Evolutionary conservation across 1,140 invertebrate species (phyloP).

Genomic region (Acromyrmex charruanus): DNA sequence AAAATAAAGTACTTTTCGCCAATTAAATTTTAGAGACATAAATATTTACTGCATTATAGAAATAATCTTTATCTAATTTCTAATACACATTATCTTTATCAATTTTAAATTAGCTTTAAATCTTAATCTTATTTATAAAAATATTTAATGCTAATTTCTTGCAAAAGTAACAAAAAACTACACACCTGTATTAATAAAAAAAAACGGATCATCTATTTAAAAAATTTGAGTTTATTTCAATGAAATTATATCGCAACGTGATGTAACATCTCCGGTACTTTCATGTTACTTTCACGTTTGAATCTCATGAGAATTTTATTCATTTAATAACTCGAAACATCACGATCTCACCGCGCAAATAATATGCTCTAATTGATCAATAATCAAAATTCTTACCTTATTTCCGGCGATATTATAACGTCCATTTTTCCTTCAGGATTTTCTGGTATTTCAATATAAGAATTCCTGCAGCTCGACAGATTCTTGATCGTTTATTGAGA

Average conservation of each 20-base stretch:
- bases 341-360: background rate
- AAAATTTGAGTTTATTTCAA: background rate
- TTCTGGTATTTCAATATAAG: constrained; percentile 72
- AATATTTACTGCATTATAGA: background rate
- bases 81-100: background rate
- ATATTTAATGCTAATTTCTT: background rate
- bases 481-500: background rate
- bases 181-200: background rate
- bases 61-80: background rate
- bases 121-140: background rate
- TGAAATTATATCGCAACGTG: background rate
- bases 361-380: background rate
- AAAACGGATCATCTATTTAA: background rate
- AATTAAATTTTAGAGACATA: background rate
- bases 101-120: background rate
- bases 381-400: constrained; percentile 58
- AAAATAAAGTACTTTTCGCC: background rate
- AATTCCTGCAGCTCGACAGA: constrained; percentile 53
- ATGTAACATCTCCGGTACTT: background rate
- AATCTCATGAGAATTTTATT: too few relatives aligned
- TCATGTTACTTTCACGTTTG: too few relatives aligned
- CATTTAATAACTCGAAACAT: too few relatives aligned
- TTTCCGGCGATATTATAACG: constrained; percentile 36
- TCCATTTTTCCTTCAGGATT: background rate
- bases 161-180: background rate